Percentiles rank a stretch among this genome's conserved stretches.
These are phyloP conservation scores for Columba guinea DNA, from an alignment of 2,797 vertebrate species.

Conservation along the genomic window DNA sequence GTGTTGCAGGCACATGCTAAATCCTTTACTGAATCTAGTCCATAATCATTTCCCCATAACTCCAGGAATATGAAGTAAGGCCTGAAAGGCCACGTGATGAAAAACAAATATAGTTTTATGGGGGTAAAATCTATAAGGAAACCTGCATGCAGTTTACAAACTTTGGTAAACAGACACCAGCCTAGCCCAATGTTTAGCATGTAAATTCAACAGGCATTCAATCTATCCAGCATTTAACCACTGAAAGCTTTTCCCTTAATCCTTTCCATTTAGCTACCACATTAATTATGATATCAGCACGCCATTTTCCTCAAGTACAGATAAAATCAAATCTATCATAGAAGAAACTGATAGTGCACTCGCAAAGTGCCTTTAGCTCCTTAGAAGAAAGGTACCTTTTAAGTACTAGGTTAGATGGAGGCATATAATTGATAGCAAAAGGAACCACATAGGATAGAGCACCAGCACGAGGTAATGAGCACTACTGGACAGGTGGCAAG, in stretches of 20 bases:
- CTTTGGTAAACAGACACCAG: neutral
- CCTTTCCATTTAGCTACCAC: neutral
- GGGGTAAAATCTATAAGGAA: neutral
- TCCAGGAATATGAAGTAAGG: neutral
- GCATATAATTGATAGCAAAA: neutral
- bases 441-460: neutral
- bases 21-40: neutral
- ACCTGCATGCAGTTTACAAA: neutral
- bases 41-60: neutral
- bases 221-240: neutral
- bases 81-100: neutral
- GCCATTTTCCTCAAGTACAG: neutral
- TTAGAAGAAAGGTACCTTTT: neutral
- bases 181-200: neutral
- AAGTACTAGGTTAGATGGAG: neutral
- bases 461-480: neutral
- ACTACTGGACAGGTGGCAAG: neutral
- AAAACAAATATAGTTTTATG: neutral
- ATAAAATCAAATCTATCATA: neutral
- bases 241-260: neutral
- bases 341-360: neutral
- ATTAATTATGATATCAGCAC: neutral
- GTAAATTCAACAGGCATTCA: neutral
- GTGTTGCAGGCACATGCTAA: neutral
- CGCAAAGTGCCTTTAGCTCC: neutral